These are phyloP conservation scores for Phalacrocorax pelagicus DNA, from an alignment of 2,113 vertebrate genomes.

Conservation along the genomic window DNA sequence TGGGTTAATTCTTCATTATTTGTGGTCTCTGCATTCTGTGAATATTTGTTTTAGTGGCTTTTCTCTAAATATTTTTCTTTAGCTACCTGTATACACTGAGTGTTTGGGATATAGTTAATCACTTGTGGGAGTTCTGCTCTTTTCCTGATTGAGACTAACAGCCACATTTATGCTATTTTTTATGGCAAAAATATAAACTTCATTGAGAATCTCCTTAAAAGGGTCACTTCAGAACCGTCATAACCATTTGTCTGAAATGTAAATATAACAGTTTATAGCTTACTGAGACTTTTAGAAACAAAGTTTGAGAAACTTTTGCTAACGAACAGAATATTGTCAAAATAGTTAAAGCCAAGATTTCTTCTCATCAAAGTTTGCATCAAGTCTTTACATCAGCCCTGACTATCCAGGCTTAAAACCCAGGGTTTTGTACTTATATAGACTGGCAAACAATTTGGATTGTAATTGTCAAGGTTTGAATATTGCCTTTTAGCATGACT, in stretches of 20 bases:
- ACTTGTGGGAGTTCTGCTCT: background rate
- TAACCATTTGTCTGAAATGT: background rate
- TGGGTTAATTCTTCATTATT: background rate
- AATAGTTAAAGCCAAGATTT: background rate
- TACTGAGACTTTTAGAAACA: background rate
- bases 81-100: background rate
- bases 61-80: slow-evolving; percentile 49
- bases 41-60: slow-evolving; percentile 4
- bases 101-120: background rate
- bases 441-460: background rate
- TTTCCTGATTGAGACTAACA: background rate
- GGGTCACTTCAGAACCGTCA: background rate
- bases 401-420: background rate
- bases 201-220: background rate
- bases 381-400: background rate
- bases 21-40: background rate
- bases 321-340: background rate
- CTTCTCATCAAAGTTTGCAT: background rate
- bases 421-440: background rate
- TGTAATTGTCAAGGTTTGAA: background rate
- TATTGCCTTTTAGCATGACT: background rate
- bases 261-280: background rate
- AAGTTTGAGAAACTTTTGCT: background rate
- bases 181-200: background rate
- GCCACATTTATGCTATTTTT: background rate